Percentiles rank a stretch among this genome's conserved stretches.
These are phyloP conservation scores for Drosophila guanche DNA, from an alignment of 1,140 invertebrate genomes.

Conservation along the genomic window DNA sequence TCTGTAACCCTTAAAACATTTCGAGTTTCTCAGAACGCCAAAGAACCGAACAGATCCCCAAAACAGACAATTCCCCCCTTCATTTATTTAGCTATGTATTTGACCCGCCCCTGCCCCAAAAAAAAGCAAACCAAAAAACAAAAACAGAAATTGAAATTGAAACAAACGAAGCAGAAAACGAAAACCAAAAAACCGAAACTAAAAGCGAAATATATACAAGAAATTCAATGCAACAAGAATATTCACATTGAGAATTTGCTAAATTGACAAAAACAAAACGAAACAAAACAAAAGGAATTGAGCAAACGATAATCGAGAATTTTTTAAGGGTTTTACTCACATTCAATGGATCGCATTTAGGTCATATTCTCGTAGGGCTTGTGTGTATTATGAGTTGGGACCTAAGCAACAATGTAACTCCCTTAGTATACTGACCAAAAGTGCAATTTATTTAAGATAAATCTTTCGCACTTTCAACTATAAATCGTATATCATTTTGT, in stretches of 20 bases:
- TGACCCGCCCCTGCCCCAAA: neutral
- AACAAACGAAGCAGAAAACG: constrained; percentile 19
- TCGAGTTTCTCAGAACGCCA: too few species aligned
- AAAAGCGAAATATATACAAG: constrained; percentile 36
- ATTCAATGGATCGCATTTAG: too few species aligned
- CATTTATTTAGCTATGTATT: too few species aligned
- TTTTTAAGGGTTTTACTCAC: neutral
- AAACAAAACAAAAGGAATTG: constrained; percentile 1
- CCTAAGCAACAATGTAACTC: too few species aligned
- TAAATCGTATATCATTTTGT: too few species aligned
- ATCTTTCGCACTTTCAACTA: too few species aligned
- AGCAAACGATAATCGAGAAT: constrained; percentile 5
- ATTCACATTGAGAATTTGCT: constrained; percentile 70
- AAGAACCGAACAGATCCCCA: too few species aligned
- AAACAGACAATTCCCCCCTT: too few species aligned
- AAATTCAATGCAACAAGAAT: constrained; percentile 83
- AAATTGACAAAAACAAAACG: constrained; percentile 17
- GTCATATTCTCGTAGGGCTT: too few species aligned
- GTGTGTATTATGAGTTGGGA: too few species aligned
- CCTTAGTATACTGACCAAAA: too few species aligned
- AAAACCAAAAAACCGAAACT: constrained; percentile 32
- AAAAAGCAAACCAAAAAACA: constrained; percentile 10
- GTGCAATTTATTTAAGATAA: too few species aligned
- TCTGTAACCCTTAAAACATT: neutral
- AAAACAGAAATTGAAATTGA: constrained; percentile 6